Conservation (phyloP, 2,888 invertebrate genomes). For the Microplitis manilae region DNA sequence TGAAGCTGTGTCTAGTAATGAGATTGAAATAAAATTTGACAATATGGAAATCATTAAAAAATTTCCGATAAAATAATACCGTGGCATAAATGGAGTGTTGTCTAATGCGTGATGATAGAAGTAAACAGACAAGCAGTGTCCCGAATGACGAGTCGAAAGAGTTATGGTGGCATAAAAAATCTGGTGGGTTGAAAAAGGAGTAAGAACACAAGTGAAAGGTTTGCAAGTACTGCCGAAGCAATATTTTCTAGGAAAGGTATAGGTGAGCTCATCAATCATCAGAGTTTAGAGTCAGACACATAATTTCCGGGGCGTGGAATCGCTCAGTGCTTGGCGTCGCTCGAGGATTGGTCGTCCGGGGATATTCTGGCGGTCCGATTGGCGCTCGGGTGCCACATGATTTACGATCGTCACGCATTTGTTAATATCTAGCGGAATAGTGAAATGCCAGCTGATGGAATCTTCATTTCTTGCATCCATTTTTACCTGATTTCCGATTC, state of each 20-base stretch:
- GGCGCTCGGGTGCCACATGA: constrained; percentile 53
- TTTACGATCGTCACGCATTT: constrained; percentile 52
- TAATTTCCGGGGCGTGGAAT: constrained; percentile 71
- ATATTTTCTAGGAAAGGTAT: constrained; percentile 4
- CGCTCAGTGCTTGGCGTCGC: constrained; percentile 57
- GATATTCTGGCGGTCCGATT: constrained; percentile 52
- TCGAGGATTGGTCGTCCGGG: constrained; percentile 35
- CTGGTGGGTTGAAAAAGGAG: neutral
- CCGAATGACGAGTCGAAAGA: neutral
- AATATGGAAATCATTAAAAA: neutral
- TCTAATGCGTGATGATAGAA: neutral
- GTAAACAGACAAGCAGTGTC: neutral
- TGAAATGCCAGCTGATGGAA: constrained; percentile 1
- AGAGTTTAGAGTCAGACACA: constrained; percentile 70
- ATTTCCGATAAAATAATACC: neutral
- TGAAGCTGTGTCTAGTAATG: neutral
- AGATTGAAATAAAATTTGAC: neutral
- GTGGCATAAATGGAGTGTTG: neutral
- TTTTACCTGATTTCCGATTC: neutral
- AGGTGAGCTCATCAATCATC: constrained; percentile 68
- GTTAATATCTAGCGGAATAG: constrained; percentile 58
- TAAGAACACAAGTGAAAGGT: neutral
- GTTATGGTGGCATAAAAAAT: neutral
- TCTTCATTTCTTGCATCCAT: neutral
- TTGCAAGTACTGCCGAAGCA: neutral